Conservation (phyloP, 2,797 vertebrate species). For the Ctenochaetus hawaiiensis region DNA sequence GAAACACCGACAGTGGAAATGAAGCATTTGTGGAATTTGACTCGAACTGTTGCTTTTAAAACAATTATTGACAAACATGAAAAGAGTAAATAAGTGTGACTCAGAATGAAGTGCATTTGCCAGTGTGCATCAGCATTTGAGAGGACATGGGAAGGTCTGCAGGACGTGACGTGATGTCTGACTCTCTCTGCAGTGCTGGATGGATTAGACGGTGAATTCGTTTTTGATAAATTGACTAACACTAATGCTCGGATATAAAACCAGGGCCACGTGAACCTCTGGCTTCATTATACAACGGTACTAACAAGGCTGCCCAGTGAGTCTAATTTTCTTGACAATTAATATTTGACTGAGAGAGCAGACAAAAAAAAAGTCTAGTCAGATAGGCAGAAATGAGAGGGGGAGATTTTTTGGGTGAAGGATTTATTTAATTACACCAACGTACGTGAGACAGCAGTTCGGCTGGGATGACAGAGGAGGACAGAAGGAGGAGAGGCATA, state of each 20-base stretch:
- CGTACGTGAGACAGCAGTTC: constrained; percentile 57
- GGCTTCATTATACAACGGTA: constrained; percentile 58
- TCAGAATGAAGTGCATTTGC: constrained; percentile 62
- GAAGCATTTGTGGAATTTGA: constrained; percentile 56
- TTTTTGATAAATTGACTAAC: constrained; percentile 81
- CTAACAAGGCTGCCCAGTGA: constrained; percentile 71
- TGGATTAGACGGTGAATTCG: constrained; percentile 69
- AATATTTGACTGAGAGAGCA: constrained; percentile 70
- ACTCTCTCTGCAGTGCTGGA: constrained; percentile 48
- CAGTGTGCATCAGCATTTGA: constrained; percentile 58
- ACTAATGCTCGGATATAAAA: constrained; percentile 76
- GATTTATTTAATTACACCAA: constrained; percentile 77
- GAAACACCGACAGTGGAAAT: constrained; percentile 10
- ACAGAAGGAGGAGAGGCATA: constrained; percentile 64
- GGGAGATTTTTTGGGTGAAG: constrained; percentile 53
- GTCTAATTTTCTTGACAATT: constrained; percentile 81
- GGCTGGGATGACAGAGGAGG: constrained; percentile 72
- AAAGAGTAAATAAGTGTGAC: constrained; percentile 37
- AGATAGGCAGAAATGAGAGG: constrained; percentile 60
- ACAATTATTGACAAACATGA: constrained; percentile 59
- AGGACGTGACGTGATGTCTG: constrained; percentile 74
- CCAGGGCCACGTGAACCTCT: constrained; percentile 51
- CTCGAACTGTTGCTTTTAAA: constrained; percentile 57
- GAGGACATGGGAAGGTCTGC: constrained; percentile 46
- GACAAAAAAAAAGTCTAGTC: constrained; percentile 47